phyloP scores from a whole-genome alignment of 2,113 vertebrate genomes.

The Ramphastos sulfuratus region DNA sequence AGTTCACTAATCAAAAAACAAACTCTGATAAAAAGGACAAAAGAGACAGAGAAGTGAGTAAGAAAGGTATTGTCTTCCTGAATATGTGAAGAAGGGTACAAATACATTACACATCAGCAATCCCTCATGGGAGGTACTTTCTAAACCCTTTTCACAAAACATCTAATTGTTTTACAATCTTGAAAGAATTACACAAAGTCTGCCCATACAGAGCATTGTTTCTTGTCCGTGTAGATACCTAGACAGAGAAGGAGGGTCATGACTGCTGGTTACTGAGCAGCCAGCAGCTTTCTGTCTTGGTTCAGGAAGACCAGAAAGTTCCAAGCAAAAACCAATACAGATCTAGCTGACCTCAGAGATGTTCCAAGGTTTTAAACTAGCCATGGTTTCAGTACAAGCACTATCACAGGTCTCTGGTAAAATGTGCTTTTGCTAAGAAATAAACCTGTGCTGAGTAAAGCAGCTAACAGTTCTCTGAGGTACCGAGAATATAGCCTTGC shows the following conservation, averaged over 20 bases:
- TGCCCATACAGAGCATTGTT: background rate
- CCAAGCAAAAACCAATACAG: background rate
- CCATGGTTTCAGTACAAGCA: background rate
- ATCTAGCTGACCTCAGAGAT: background rate
- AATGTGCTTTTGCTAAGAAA: background rate
- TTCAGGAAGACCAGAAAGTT: background rate
- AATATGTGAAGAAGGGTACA: background rate
- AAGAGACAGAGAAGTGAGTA: background rate
- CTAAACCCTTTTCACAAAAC: background rate
- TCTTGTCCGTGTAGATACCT: background rate
- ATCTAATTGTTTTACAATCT: background rate
- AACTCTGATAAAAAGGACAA: background rate
- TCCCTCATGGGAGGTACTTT: background rate
- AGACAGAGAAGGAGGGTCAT: background rate
- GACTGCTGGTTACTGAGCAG: fast-evolving
- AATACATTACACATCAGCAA: fast-evolving
- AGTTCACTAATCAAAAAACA: background rate
- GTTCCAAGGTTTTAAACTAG: background rate
- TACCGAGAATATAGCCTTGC: background rate
- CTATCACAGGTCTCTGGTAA: background rate
- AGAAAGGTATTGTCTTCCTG: background rate
- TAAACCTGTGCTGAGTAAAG: background rate
- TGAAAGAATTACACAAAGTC: background rate
- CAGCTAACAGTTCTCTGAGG: background rate
- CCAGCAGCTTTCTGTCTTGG: background rate